phyloP scores from a whole-genome alignment of 1,140 invertebrate species.

The Drosophila triauraria region DNA sequence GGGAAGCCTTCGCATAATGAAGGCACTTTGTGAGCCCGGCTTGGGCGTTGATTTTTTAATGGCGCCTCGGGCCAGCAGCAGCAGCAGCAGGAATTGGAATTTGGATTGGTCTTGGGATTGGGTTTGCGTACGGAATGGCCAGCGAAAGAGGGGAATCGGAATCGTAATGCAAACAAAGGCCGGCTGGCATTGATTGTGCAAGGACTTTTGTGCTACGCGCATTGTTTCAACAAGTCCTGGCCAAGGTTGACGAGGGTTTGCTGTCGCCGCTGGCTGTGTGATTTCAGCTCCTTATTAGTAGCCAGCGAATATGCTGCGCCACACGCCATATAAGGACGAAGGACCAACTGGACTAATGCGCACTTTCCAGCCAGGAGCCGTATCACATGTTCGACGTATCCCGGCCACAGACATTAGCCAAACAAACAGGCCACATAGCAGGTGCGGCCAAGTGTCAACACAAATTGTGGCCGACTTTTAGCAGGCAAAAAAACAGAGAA shows the following conservation, averaged over 20 bases:
- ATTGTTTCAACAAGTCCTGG: constrained; percentile 71
- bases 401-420: constrained; percentile 35
- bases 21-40: constrained; percentile 64
- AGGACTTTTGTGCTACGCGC: constrained; percentile 42
- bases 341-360: constrained; percentile 46
- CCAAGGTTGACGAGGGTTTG: constrained; percentile 31
- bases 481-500: constrained; percentile 40
- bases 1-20: constrained; percentile 68
- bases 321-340: constrained; percentile 15
- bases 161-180: constrained; percentile 71
- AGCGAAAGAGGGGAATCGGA: constrained; percentile 7
- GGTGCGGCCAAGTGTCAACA: constrained; percentile 78
- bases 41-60: constrained; percentile 78
- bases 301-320: constrained; percentile 47
- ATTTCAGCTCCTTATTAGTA: constrained; percentile 41
- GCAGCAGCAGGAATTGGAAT: constrained; percentile 40
- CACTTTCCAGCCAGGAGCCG: constrained; percentile 35
- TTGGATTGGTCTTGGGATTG: constrained; percentile 29
- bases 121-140: constrained; percentile 18
- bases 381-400: constrained; percentile 23
- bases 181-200: constrained; percentile 70
- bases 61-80: constrained; percentile 38
- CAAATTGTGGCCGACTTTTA: constrained; percentile 56
- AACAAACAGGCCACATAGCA: constrained; percentile 52
- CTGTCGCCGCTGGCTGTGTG: constrained; percentile 37